phyloP scores from a whole-genome alignment of 2,113 vertebrate genomes.

The Mesitornis unicolor region DNA sequence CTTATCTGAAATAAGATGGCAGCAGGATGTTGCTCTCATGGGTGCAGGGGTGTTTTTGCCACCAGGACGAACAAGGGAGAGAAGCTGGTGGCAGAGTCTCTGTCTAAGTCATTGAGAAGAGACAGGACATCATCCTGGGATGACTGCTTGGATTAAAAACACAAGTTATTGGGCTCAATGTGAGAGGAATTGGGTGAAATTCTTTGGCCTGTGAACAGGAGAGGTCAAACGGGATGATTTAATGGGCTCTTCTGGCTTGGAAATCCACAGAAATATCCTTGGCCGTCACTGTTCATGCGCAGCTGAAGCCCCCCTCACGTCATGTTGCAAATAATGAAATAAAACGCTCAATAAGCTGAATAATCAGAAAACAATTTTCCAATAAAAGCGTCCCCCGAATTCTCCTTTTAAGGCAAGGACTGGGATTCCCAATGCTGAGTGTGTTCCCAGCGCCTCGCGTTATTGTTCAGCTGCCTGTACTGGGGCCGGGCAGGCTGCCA shows the following conservation, averaged over 20 bases:
- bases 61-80: neutral
- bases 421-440: conserved; percentile 32
- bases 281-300: neutral
- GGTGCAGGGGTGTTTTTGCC: neutral
- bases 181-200: neutral
- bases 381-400: conserved; percentile 37
- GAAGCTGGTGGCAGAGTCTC: neutral
- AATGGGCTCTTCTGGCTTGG: neutral
- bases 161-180: neutral
- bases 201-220: neutral
- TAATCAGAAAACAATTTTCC: conserved; percentile 64
- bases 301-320: neutral
- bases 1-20: neutral
- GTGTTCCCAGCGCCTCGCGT: neutral
- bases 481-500: conserved; percentile 28
- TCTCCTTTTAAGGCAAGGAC: conserved; percentile 65
- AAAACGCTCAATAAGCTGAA: conserved; percentile 50
- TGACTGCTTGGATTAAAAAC: neutral
- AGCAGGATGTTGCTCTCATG: neutral
- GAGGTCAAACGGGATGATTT: neutral
- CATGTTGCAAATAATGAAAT: neutral
- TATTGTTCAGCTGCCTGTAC: neutral
- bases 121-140: neutral
- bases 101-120: neutral
- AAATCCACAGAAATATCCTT: neutral